A percentile compares a stretch with the other conserved stretches of the same genome.
Conservation (phyloP, 2,797 vertebrate genomes). For the Zenarchopterus dispar region DNA sequence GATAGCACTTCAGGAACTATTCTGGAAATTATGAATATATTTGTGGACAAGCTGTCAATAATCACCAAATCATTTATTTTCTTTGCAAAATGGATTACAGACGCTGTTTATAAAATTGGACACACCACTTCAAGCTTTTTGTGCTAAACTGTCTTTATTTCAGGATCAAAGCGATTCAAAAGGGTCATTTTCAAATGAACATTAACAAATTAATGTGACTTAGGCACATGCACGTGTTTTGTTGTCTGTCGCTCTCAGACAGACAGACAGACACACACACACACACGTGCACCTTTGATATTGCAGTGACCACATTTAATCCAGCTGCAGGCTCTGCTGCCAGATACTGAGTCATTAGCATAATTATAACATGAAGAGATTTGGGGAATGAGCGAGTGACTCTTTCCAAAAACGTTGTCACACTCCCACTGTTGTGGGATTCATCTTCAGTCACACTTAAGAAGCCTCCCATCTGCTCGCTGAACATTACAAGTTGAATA, state of each 20-base stretch:
- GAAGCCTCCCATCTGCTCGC: constrained; percentile 63
- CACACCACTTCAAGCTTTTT: not conserved
- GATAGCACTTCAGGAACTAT: too few species aligned
- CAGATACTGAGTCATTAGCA: constrained; percentile 55
- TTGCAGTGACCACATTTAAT: constrained; percentile 43
- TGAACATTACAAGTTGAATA: constrained; percentile 53
- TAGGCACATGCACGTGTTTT: constrained; percentile 5
- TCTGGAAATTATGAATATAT: too few species aligned
- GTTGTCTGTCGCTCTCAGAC: constrained; percentile 8
- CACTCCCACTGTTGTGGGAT: constrained; percentile 49
- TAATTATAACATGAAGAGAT: constrained; percentile 61
- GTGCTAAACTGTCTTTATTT: constrained; percentile 9
- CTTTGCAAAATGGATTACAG: not conserved
- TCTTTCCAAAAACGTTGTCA: constrained; percentile 57
- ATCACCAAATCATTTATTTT: too few species aligned
- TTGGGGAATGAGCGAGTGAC: constrained; percentile 49
- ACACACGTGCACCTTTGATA: constrained; percentile 11
- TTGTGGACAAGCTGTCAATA: too few species aligned
- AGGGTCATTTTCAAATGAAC: constrained; percentile 7
- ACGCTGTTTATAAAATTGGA: not conserved
- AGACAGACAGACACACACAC: not conserved
- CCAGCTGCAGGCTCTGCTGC: constrained; percentile 32
- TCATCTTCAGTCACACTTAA: constrained; percentile 57
- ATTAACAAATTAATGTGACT: constrained; percentile 25
- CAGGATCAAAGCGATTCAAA: not conserved